Evolutionary conservation across 2,113 vertebrate species (phyloP).

Genomic region (Procavia capensis): DNA sequence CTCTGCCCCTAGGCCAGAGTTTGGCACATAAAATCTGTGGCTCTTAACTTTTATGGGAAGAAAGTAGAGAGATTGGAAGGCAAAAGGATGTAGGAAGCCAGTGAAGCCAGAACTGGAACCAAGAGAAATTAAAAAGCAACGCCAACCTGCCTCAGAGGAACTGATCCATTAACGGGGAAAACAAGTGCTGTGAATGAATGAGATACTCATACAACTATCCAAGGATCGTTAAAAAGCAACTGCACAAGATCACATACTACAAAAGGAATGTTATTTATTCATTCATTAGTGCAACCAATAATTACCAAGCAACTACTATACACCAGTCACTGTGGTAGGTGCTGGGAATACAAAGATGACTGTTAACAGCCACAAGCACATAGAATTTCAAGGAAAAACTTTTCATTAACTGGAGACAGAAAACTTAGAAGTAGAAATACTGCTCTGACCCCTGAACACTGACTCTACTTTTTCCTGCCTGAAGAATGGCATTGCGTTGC

Average conservation of each 20-base stretch:
- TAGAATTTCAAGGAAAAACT: background rate
- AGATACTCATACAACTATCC: constrained; percentile 37
- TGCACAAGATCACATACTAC: background rate
- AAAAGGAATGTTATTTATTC: constrained; percentile 35
- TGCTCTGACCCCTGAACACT: background rate
- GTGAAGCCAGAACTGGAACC: constrained; percentile 8
- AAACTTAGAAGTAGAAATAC: constrained; percentile 34
- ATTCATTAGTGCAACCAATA: background rate
- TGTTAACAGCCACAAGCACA: background rate
- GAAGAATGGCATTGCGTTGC: background rate
- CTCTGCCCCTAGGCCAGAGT: constrained; percentile 2
- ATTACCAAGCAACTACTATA: background rate
- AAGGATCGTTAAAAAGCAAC: constrained; percentile 37
- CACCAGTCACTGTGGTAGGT: background rate
- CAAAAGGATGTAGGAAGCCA: constrained; percentile 30
- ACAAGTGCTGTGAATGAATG: constrained; percentile 44
- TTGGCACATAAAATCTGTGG: constrained; percentile 34
- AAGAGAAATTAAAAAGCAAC: constrained; percentile 52
- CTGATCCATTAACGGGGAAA: background rate
- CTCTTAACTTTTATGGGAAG: constrained; percentile 18
- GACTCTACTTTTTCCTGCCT: constrained; percentile 45
- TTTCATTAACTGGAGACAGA: background rate
- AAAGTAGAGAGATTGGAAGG: constrained; percentile 23
- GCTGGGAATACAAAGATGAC: constrained; percentile 48
- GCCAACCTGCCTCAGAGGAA: background rate